These are phyloP conservation scores for Amia ocellicauda DNA, from an alignment of 2,113 vertebrate genomes.

Conservation along the genomic window DNA sequence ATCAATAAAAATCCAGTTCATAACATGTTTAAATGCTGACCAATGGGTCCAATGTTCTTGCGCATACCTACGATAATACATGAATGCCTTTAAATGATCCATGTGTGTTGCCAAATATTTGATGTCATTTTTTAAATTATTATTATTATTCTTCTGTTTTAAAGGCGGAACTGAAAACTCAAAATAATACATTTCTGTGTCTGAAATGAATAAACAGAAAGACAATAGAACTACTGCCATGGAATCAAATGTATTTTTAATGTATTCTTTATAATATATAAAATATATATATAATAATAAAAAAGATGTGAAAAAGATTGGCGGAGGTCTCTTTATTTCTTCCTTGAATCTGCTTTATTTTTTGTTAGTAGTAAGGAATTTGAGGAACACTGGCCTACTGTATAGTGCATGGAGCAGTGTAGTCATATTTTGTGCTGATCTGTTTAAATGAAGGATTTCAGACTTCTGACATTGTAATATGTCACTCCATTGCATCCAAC, in stretches of 20 bases:
- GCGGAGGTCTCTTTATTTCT: background rate
- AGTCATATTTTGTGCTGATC: background rate
- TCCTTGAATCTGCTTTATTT: background rate
- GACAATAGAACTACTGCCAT: slow-evolving; percentile 11
- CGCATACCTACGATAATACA: background rate
- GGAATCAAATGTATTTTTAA: slow-evolving; percentile 15
- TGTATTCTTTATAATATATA: slow-evolving; percentile 13
- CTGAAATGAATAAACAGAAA: background rate
- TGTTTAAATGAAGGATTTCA: no score
- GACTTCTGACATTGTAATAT: no score
- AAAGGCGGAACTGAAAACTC: background rate
- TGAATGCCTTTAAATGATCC: slow-evolving; percentile 3
- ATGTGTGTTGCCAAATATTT: slow-evolving; percentile 12
- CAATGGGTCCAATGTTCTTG: no score
- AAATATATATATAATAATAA: slow-evolving; percentile 9
- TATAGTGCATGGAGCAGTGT: no score
- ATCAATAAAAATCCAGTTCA: background rate
- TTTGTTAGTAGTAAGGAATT: no score
- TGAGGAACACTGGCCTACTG: no score
- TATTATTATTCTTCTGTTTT: slow-evolving; percentile 4
- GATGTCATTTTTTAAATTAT: background rate
- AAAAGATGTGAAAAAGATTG: background rate
- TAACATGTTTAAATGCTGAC: background rate
- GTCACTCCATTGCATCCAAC: no score
- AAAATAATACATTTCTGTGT: background rate